Base-by-base conservation (phyloP, 2,797 vertebrate species). In the Macropodus opercularis region DNA sequence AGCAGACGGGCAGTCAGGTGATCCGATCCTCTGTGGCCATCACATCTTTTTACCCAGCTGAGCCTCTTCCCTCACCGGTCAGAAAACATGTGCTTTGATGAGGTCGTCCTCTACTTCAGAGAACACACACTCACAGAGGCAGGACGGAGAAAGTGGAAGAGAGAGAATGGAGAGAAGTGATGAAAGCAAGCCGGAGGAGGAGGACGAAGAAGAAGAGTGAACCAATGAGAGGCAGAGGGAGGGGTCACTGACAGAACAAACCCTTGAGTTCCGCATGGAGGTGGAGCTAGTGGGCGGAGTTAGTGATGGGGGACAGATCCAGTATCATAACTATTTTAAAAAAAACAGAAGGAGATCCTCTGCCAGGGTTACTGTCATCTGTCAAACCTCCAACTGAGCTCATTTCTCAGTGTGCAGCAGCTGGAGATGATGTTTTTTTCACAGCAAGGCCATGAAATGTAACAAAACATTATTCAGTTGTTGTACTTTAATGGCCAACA, bases 311-410 rank as follows among this genome's bases (percentile, higher is more conserved):
- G 24, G 67, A 47, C 41, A 56, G 77, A 51, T 43, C 29, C 4
- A 8, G 58, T 4, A 55, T 62, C 49, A 61, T 51, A 32, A 58
- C 72, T 78, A 77, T 63, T 79, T 75, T n/a, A n/a, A 73, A 74
- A 66, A 65, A 49, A 41, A 38, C n/a, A 14, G 41, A 55, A 43
- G 52, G 67, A 41, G 58, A 11, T 67, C 27, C 19, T 15, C 39
- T 29, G 17, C 19, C 36, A 3, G 26, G 1, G 2, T 36, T 38
- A 18, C 27, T n/a, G 39, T 29, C 29, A 21, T 32, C 31, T 8
- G 17, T 6, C 9, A 6, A 24, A 44, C 22, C 52, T 27, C 52
- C 46, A 24, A 35, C 53, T 13, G 7, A 13, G 17, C 27, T 11
- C 42, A 42, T 43, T 32, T 12, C 1, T 6, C 72, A 61, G 60